Conservation (phyloP, 2,888 invertebrate genomes). For the Xestia ashworthii region DNA sequence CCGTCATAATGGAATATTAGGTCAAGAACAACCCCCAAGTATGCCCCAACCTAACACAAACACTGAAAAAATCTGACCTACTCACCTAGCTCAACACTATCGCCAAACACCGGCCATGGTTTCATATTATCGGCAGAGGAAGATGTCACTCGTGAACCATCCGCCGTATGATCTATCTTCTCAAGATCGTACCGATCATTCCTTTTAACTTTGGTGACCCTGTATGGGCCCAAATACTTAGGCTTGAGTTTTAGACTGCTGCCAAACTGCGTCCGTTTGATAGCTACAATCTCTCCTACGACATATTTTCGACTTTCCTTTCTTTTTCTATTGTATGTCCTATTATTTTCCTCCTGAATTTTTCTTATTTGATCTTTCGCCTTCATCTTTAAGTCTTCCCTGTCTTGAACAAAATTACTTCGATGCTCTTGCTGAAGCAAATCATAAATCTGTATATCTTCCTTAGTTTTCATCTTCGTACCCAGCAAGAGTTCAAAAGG, state of each 20-base stretch:
- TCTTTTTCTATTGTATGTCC: neutral
- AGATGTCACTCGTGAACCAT: neutral
- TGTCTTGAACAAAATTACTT: neutral
- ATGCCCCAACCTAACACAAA: neutral
- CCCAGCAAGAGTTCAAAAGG: slow-evolving; percentile 15
- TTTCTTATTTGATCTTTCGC: neutral
- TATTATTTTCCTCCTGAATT: neutral
- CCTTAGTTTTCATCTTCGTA: neutral
- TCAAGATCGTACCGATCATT: too few relatives aligned
- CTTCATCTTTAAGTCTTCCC: neutral
- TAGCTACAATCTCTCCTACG: slow-evolving; percentile 22
- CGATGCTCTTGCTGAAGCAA: neutral
- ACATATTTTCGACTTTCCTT: neutral
- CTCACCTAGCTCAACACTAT: neutral
- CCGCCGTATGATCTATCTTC: too few relatives aligned
- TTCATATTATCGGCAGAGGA: neutral
- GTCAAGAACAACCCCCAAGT: neutral
- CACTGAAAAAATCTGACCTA: neutral
- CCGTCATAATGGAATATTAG: neutral
- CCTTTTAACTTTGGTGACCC: neutral
- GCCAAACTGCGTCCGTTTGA: neutral
- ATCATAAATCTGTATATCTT: neutral
- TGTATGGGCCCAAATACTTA: neutral
- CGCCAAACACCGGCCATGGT: neutral
- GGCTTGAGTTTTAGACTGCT: slow-evolving; percentile 7